Percentiles rank a stretch among this genome's conserved stretches.
Evolutionary conservation across 2,113 vertebrate genomes (phyloP).

Genomic region (Bucco capensis): DNA sequence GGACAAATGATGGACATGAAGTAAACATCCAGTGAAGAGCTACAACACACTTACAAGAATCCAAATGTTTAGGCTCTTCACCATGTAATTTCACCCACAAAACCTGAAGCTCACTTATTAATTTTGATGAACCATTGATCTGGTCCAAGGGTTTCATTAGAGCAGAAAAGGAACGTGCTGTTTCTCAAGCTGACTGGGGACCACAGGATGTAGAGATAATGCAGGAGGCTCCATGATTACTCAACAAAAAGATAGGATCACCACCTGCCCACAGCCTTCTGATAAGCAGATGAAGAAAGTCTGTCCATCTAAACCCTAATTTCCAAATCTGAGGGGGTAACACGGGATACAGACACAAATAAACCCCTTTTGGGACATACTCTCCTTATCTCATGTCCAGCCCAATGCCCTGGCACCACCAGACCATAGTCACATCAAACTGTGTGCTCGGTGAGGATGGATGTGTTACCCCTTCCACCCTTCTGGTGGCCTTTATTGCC

Average conservation of each 20-base stretch:
- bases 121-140: background rate
- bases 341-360: background rate
- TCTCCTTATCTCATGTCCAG: background rate
- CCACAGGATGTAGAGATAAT: background rate
- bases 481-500: background rate
- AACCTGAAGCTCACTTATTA: background rate
- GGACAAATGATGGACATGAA: background rate
- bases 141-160: background rate
- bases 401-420: background rate
- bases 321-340: background rate
- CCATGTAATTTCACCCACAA: background rate
- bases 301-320: slow-evolving; percentile 50
- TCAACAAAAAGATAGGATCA: slow-evolving; percentile 56
- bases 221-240: background rate
- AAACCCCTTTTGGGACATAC: background rate
- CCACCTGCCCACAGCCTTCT: slow-evolving; percentile 49
- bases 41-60: rapidly evolving
- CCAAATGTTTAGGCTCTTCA: background rate
- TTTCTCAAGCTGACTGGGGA: background rate
- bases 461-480: background rate
- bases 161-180: background rate
- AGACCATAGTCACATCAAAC: background rate
- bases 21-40: background rate
- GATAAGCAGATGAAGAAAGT: slow-evolving; percentile 44
- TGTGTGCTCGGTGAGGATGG: background rate